Conservation (phyloP, 1,140 invertebrate species). For the Rhizoglyphus robini region DNA sequence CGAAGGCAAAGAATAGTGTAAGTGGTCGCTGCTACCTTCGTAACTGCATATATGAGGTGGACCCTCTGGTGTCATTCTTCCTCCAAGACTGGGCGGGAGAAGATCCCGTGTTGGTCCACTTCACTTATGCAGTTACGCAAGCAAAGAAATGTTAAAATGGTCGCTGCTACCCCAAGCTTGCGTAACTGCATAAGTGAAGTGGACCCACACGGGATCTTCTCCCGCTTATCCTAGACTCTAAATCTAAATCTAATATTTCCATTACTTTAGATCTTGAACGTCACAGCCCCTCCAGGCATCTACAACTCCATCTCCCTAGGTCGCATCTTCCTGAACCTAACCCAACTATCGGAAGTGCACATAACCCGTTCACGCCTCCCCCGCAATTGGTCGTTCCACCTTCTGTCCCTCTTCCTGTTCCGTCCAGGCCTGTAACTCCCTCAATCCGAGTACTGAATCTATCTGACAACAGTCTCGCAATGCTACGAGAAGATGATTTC, state of each 20-base stretch:
- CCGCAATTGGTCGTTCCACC: constrained; percentile 58
- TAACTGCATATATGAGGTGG: no score
- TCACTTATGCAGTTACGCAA: no score
- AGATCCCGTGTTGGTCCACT: no score
- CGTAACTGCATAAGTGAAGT: no score
- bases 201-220: no score
- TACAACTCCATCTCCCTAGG: constrained; percentile 56
- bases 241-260: background rate
- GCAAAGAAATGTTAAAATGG: no score
- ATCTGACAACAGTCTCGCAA: constrained; percentile 57
- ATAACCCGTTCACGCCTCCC: constrained; percentile 58
- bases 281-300: constrained; percentile 47
- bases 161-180: no score
- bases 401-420: constrained; percentile 55
- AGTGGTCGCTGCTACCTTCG: no score
- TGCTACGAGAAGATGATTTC: constrained; percentile 40
- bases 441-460: constrained; percentile 46
- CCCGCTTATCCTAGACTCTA: no score
- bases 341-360: constrained; percentile 52
- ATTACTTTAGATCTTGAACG: constrained; percentile 41
- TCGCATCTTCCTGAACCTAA: constrained; percentile 51
- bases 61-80: no score
- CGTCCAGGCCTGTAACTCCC: constrained; percentile 26
- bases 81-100: no score
- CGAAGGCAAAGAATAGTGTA: no score